Base-by-base conservation (phyloP, 1,140 invertebrate genomes). In the Drosophila funebris region DNA sequence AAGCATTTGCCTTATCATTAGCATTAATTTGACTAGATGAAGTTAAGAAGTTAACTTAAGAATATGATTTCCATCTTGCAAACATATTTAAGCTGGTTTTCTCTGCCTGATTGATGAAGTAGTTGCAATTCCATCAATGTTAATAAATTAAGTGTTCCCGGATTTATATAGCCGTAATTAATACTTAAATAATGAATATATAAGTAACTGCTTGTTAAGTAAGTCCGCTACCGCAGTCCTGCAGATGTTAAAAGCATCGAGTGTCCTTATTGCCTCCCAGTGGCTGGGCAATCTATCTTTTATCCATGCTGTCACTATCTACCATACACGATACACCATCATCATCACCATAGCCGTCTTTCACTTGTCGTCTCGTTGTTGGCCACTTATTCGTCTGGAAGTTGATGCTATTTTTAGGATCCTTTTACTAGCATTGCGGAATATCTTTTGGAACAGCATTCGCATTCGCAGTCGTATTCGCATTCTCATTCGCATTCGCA, bases 381-480 rank as follows among this genome's bases (percentile, higher is more conserved):
- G 41, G 43, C 9, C 43, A 24, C 44, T 27, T 27, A 48, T 48
- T 46, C 20, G 43, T 20, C 13, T n/a, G 44, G 7, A 29, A 48
- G n/a, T 48, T n/a, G n/a, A 27, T 24, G 37, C 44, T 48, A 48
- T 48, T 48, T 48, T 29, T 48, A 48, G 24, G 5, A 8, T 29
- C 6, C 24, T 48, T 27, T 24, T 48, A 48, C 22, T 27, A 14
- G 44, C 22, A 14, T 48, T 6, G 9, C 11, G 43, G 20, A 2
- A 46, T 46, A 46, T n/a, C 9, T n/a, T 46, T 46, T 22, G 20
- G 11, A 24, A 11, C 2, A 3, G 41, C 41, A 11, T 46, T 24
- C 20, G 16, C 16, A n/a, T n/a, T n/a, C n/a, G n/a, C n/a, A n/a
- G n/a, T n/a, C n/a, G n/a, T n/a, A n/a, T n/a, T n/a, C n/a, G n/a